These are phyloP conservation scores for Brevimyrus niger DNA, from an alignment of 2,113 vertebrate species.

Conservation along the genomic window DNA sequence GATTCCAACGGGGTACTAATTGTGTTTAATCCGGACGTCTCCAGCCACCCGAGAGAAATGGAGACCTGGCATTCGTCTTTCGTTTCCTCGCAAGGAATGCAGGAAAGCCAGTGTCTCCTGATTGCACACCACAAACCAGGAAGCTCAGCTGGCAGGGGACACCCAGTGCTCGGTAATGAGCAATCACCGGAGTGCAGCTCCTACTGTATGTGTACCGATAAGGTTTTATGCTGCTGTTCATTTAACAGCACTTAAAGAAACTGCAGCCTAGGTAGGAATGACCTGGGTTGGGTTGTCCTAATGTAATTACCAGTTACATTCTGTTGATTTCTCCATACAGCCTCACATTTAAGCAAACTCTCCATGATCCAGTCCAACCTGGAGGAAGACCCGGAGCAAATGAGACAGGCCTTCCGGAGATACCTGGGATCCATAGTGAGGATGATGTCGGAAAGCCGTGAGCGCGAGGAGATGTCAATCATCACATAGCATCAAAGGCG, in stretches of 20 bases:
- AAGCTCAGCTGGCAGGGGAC: conserved; percentile 50
- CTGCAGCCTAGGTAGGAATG: neutral
- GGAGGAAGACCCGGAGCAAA: conserved; percentile 84
- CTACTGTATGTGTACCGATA: neutral
- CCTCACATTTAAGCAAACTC: conserved; percentile 70
- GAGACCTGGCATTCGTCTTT: conserved; percentile 84
- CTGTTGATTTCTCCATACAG: conserved; percentile 52
- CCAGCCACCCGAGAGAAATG: conserved; percentile 82
- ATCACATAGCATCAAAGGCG: conserved; percentile 57
- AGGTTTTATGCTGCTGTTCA: neutral
- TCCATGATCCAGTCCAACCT: conserved; percentile 81
- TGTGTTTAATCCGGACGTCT: conserved; percentile 80
- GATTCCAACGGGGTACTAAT: conserved; percentile 83
- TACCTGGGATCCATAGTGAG: conserved; percentile 74
- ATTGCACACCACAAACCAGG: conserved; percentile 91
- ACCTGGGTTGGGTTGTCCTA: neutral
- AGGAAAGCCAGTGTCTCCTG: conserved; percentile 80
- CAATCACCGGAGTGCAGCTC: neutral
- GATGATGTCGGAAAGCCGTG: conserved; percentile 79
- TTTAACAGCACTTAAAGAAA: neutral
- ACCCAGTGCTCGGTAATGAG: conserved; percentile 68
- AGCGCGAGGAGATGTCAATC: conserved; percentile 89
- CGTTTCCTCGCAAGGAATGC: conserved; percentile 74
- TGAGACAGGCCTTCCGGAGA: conserved; percentile 72
- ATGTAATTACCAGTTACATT: neutral